Evolutionary conservation across 1,140 invertebrate species (phyloP), one percentile per base, ranked within the genome.

Genomic region (Lerema accius): DNA sequence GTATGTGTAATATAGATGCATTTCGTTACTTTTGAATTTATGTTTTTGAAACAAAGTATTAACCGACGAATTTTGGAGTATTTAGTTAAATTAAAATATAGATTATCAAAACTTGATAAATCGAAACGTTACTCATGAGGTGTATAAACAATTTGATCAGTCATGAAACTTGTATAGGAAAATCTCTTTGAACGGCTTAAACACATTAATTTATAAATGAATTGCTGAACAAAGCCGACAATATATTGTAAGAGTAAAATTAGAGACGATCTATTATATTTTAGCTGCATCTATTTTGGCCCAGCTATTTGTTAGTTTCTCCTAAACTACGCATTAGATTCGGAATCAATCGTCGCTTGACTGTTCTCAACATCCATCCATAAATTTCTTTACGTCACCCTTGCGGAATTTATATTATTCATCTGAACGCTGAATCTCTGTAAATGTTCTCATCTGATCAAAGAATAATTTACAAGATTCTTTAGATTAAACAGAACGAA

Each of bases 301-400:
- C 35, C n/a, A 39, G 10, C 35, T 39, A 11, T 46, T 23, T n/a
- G 35, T 15, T 9, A 7, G 2, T 35, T 32, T 32, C 35, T 0
- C 10, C 49, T 37, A 51, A 51, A 51, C 49, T 51, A 51, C 49
- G 49, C 32, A 46, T 45, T 9, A 50, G n/a, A 9, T 16, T 51
- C 39, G 14, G 16, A 9, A 51, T 37, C 28, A 16, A 39, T 39
- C 14, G 10, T 51, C 16, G n/a, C 28, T 51, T 37, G 4, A 50
- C 35, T 37, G 37, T 23, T 40, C 7, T 53, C n/a, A 3, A 32
- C 4, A 32, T 32, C 28, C 7, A 32, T 6, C 50, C 17, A 53
- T 53, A 40, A 39, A 40, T 39, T 23, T 53, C 14, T 1, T 19
- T 53, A 53, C 50, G 35, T 39, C 50, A 40, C 10, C 9, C 9